Evolutionary conservation across 2,888 invertebrate species (phyloP).

Genomic region (Eretmocerus hayati): DNA sequence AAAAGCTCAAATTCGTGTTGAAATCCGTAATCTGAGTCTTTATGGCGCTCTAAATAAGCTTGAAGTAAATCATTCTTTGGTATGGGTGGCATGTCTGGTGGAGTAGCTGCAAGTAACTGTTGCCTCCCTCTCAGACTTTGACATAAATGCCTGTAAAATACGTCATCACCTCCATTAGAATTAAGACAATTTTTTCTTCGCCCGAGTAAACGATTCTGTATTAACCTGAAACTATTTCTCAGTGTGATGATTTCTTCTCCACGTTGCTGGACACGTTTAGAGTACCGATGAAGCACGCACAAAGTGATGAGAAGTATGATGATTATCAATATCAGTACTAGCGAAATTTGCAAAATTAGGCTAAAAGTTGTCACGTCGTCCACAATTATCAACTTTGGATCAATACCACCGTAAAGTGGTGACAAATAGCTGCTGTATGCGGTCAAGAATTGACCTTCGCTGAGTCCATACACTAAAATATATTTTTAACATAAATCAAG

Average conservation of each 20-base stretch:
- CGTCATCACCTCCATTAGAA: no score
- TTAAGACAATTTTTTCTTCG: no score
- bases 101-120: slow-evolving; percentile 57
- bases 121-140: slow-evolving; percentile 63
- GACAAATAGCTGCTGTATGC: slow-evolving; percentile 72
- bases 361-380: slow-evolving; percentile 50
- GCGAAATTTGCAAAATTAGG: slow-evolving; percentile 62
- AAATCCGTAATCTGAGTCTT: slow-evolving; percentile 85
- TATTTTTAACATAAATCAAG: background rate
- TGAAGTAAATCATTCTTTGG: slow-evolving; percentile 65
- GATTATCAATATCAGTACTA: slow-evolving; percentile 58
- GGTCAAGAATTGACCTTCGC: slow-evolving; percentile 49
- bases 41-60: slow-evolving; percentile 74
- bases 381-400: slow-evolving; percentile 43
- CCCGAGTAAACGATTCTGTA: no score
- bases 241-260: slow-evolving; percentile 64
- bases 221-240: slow-evolving; percentile 60
- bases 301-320: slow-evolving; percentile 56
- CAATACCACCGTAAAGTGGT: slow-evolving; percentile 65
- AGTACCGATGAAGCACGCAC: slow-evolving; percentile 60
- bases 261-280: slow-evolving; percentile 58
- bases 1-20: slow-evolving; percentile 85
- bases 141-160: slow-evolving; percentile 51
- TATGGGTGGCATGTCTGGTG: slow-evolving; percentile 78
- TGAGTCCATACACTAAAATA: slow-evolving; percentile 48